Conservation (phyloP, 2,113 vertebrate genomes). For the Mesoclemmys tuberculata region DNA sequence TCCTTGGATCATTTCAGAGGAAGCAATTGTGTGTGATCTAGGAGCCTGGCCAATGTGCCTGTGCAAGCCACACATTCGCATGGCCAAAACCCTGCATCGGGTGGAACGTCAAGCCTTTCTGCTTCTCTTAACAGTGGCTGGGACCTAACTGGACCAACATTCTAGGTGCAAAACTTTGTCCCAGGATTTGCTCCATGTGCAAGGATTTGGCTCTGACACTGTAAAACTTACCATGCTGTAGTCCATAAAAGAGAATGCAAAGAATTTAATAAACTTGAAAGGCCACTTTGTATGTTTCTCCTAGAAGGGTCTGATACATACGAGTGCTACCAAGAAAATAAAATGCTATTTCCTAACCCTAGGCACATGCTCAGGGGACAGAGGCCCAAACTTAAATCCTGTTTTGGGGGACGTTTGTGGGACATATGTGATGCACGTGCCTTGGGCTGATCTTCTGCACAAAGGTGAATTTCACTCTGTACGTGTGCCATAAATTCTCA, state of each 20-base stretch:
- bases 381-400: not conserved
- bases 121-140: not conserved
- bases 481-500: slow-evolving; percentile 44
- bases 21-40: not conserved
- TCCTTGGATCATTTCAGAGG: not conserved
- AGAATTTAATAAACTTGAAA: not conserved
- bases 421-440: slow-evolving; percentile 64
- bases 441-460: not conserved
- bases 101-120: not conserved
- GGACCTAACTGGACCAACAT: not conserved
- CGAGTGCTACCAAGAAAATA: rapidly evolving
- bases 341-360: not conserved
- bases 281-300: not conserved
- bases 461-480: slow-evolving; percentile 41
- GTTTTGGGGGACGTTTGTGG: slow-evolving; percentile 56
- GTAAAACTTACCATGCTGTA: not conserved
- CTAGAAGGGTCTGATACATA: not conserved
- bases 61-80: not conserved
- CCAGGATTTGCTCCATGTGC: not conserved
- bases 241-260: not conserved
- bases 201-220: not conserved
- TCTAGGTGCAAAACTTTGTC: not conserved
- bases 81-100: not conserved
- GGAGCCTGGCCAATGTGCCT: not conserved
- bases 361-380: not conserved